A percentile compares a stretch with the other conserved stretches of the same genome.
Conservation (phyloP, 2,888 invertebrate genomes). For the Drosophila gaucha region DNA sequence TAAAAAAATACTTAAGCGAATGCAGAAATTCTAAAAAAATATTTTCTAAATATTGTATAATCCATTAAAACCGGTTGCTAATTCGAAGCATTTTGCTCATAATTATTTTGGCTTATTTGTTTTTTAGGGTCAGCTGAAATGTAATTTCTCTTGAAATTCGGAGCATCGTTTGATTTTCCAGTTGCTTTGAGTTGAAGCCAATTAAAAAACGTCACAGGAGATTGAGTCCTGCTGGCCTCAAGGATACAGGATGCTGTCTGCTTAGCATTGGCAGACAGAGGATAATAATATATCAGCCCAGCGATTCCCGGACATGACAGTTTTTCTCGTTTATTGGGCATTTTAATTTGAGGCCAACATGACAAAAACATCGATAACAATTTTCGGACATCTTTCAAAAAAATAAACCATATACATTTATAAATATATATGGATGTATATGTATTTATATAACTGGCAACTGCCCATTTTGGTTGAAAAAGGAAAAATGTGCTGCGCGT, state of each 20-base stretch:
- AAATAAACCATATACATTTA: conserved; percentile 8
- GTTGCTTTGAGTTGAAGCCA: conserved; percentile 63
- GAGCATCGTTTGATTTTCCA: conserved; percentile 54
- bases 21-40: background rate
- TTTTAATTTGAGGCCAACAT: conserved; percentile 79
- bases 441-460: conserved; percentile 9
- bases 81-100: no score
- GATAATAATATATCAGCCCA: conserved; percentile 70
- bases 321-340: conserved; percentile 68
- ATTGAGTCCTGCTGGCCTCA: conserved; percentile 18
- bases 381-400: conserved; percentile 67
- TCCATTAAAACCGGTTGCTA: no score
- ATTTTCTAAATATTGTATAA: background rate
- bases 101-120: background rate
- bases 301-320: conserved; percentile 67
- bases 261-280: conserved; percentile 60
- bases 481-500: conserved; percentile 59
- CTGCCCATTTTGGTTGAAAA: conserved; percentile 45
- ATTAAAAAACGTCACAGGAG: conserved; percentile 71
- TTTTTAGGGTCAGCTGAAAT: background rate
- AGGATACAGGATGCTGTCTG: conserved; percentile 34
- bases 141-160: conserved; percentile 5
- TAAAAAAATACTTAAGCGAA: no score
- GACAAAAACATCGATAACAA: conserved; percentile 81
- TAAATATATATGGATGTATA: background rate